These are phyloP conservation scores for Argentina silus DNA, from an alignment of 2,797 vertebrate species.

Conservation along the genomic window DNA sequence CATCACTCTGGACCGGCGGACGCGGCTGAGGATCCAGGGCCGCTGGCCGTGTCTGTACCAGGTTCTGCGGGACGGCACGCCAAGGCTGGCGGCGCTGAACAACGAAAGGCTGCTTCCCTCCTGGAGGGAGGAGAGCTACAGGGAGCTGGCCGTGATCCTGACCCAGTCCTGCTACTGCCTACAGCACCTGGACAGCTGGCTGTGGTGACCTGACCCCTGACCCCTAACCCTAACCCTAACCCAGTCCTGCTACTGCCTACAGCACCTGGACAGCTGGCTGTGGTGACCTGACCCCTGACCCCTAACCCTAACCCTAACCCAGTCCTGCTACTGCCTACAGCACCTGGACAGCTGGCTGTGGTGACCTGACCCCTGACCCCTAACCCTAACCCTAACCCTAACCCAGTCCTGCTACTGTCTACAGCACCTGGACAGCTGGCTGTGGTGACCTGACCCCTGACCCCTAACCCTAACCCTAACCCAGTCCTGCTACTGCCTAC, in stretches of 20 bases:
- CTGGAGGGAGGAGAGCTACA: slow-evolving; percentile 78
- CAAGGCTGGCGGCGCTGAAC: slow-evolving; percentile 82
- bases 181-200: slow-evolving; percentile 85
- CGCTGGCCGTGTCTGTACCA: slow-evolving; percentile 84
- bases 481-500: slow-evolving; percentile 85
- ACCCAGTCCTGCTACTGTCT: no score
- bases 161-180: slow-evolving; percentile 85
- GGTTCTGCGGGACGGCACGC: slow-evolving; percentile 81
- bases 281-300: no score
- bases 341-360: slow-evolving; percentile 87
- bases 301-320: no score
- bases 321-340: slow-evolving; percentile 85
- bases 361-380: slow-evolving; percentile 47
- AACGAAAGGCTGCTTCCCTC: slow-evolving; percentile 80
- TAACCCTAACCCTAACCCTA: no score
- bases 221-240: no score
- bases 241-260: no score
- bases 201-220: slow-evolving; percentile 67
- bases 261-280: no score
- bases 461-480: no score
- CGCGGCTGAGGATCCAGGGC: slow-evolving; percentile 81
- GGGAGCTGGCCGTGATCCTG: slow-evolving; percentile 79
- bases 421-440: no score
- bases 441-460: no score
- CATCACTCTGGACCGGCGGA: slow-evolving; percentile 82